Conservation (phyloP, 1,140 invertebrate genomes). For the Frieseomelitta varia region DNA sequence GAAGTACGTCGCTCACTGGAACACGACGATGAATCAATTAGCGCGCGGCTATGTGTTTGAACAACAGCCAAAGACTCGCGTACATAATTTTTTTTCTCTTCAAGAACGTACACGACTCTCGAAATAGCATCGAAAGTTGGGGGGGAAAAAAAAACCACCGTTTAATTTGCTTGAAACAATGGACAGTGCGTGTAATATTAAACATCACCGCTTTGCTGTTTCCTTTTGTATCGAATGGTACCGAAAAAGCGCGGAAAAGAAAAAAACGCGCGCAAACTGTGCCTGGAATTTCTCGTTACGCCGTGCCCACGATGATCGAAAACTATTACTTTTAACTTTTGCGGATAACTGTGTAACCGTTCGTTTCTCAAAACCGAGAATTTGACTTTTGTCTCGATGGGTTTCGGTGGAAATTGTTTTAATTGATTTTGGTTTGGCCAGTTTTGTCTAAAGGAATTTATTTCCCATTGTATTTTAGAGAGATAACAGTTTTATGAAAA, state of each 20-base stretch:
- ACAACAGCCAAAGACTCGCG: not conserved
- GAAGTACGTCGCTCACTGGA: constrained; percentile 26
- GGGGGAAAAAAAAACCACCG: not conserved
- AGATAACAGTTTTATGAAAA: not conserved
- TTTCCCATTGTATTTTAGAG: not conserved
- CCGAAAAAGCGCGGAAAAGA: constrained; percentile 8
- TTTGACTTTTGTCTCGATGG: not conserved
- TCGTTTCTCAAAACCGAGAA: not conserved
- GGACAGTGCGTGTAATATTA: constrained; percentile 1
- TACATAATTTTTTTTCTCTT: constrained; percentile 7
- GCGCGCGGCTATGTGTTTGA: constrained; percentile 6
- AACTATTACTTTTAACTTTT: constrained; percentile 14
- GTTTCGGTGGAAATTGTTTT: not conserved
- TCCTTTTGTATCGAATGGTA: constrained; percentile 14
- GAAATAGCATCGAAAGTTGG: not conserved
- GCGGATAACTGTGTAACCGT: not conserved
- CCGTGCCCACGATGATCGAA: constrained; percentile 6
- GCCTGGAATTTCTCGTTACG: not conserved
- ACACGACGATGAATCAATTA: constrained; percentile 41
- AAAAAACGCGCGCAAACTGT: not conserved
- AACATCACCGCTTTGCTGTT: not conserved
- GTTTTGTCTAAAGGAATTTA: not conserved
- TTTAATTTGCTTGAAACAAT: not conserved
- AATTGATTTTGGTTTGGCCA: not conserved
- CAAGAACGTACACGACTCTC: not conserved